Evolutionary conservation across 1,140 invertebrate species (phyloP).

Genomic region (Harpegnathos saltator): DNA sequence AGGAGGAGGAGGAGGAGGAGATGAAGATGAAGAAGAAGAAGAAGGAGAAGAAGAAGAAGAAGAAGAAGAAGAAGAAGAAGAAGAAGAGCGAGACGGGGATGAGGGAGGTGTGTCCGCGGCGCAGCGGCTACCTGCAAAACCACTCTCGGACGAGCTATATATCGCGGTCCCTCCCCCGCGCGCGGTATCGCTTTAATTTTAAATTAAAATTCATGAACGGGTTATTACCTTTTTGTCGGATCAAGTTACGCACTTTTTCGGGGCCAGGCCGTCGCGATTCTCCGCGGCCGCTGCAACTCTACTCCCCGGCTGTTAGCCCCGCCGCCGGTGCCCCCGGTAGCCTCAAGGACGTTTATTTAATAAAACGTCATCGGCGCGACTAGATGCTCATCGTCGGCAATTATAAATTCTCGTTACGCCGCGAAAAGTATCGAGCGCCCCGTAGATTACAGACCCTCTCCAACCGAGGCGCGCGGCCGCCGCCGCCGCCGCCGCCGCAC

Average conservation of each 20-base stretch:
- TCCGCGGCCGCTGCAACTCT: neutral
- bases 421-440: conserved; percentile 44
- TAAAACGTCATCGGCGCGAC: conserved; percentile 55
- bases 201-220: conserved; percentile 81
- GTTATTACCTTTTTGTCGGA: conserved; percentile 77
- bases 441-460: conserved; percentile 27
- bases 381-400: conserved; percentile 40
- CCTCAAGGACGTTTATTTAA: conserved; percentile 63
- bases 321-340: conserved; percentile 30
- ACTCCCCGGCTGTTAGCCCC: conserved; percentile 39
- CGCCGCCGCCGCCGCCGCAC: too few relatives aligned
- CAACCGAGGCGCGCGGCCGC: too few relatives aligned
- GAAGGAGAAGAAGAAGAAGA: conserved; percentile 31
- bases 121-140: conserved; percentile 76
- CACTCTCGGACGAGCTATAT: conserved; percentile 73
- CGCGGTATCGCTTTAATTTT: conserved; percentile 78
- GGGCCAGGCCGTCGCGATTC: conserved; percentile 49
- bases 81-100: conserved; percentile 52
- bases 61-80: conserved; percentile 51
- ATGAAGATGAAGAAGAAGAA: conserved; percentile 58
- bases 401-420: conserved; percentile 59
- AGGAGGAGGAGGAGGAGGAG: conserved; percentile 11
- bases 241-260: conserved; percentile 71
- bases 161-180: conserved; percentile 75
- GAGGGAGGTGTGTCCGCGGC: conserved; percentile 71